These are phyloP conservation scores for Morone chrysops DNA, from an alignment of 2,113 vertebrate species.

Conservation along the genomic window DNA sequence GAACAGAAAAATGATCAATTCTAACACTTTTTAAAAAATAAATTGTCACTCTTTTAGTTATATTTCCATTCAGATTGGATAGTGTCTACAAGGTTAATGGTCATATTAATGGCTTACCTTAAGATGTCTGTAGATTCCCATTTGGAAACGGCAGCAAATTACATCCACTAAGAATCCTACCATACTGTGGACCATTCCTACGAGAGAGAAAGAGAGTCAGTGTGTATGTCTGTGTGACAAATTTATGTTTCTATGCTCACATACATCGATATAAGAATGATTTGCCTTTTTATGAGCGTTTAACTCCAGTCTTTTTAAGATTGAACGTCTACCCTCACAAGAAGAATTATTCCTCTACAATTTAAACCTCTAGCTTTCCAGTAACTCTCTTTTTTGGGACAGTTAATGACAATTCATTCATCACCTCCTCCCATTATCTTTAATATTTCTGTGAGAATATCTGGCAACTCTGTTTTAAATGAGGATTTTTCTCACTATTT, in stretches of 20 bases:
- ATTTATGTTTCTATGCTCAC: too few species aligned
- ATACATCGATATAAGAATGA: too few species aligned
- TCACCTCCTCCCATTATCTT: not conserved
- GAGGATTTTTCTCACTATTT: not conserved
- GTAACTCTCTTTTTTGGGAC: not conserved
- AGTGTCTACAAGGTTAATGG: too few species aligned
- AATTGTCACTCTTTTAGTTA: too few species aligned
- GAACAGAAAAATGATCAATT: not conserved
- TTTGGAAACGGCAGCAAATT: conserved; percentile 93
- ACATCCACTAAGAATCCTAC: conserved; percentile 93
- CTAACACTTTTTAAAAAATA: too few species aligned
- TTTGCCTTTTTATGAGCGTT: not conserved
- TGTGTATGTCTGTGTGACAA: too few species aligned
- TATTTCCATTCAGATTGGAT: too few species aligned
- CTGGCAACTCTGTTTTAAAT: not conserved
- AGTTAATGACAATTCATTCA: not conserved
- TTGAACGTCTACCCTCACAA: not conserved
- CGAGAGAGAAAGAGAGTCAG: conserved; percentile 22
- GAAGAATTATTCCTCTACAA: not conserved
- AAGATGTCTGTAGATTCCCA: conserved; percentile 86
- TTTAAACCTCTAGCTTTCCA: not conserved
- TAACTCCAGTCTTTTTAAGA: not conserved
- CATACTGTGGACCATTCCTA: conserved; percentile 94
- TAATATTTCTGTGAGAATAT: not conserved
- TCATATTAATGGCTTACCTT: conserved; percentile 81